These are phyloP conservation scores for Alviniconcha strummeri DNA, from an alignment of 2,888 invertebrate genomes.

Conservation along the genomic window DNA sequence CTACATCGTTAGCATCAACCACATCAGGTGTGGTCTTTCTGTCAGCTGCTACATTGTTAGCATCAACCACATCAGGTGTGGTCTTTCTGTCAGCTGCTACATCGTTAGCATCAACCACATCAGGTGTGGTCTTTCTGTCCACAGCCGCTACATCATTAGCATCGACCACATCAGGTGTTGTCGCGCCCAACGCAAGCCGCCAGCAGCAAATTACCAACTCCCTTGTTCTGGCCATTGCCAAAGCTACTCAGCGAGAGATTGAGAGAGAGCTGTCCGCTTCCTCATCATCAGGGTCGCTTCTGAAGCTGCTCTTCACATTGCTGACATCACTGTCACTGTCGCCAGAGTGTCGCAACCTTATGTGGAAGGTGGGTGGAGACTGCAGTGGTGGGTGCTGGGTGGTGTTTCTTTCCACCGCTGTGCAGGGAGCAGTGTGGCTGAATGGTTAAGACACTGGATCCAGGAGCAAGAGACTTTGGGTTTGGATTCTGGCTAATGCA, in stretches of 20 bases:
- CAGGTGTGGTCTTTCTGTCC: conserved; percentile 23
- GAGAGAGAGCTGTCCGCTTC: conserved; percentile 36
- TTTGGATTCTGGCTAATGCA: too few species aligned
- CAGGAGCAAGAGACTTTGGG: too few species aligned
- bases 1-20: too few species aligned
- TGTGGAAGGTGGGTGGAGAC: conserved; percentile 65
- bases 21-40: too few species aligned
- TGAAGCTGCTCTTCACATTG: conserved; percentile 54
- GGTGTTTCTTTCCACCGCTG: too few species aligned
- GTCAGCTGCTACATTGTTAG: too few species aligned
- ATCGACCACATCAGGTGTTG: conserved; percentile 44
- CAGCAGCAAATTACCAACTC: conserved; percentile 60
- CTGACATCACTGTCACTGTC: conserved; percentile 64
- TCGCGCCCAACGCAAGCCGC: conserved; percentile 33
- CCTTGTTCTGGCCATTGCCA: conserved; percentile 67
- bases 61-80: too few species aligned
- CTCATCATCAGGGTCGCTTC: not conserved
- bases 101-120: too few species aligned
- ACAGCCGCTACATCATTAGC: conserved; percentile 62
- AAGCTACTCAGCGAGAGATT: conserved; percentile 53
- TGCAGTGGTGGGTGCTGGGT: too few species aligned
- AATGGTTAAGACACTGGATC: too few species aligned
- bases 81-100: too few species aligned
- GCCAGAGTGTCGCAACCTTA: conserved; percentile 66
- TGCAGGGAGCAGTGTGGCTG: too few species aligned